Conservation (phyloP, 2,888 invertebrate species). For the Azorinus chamasolen region DNA sequence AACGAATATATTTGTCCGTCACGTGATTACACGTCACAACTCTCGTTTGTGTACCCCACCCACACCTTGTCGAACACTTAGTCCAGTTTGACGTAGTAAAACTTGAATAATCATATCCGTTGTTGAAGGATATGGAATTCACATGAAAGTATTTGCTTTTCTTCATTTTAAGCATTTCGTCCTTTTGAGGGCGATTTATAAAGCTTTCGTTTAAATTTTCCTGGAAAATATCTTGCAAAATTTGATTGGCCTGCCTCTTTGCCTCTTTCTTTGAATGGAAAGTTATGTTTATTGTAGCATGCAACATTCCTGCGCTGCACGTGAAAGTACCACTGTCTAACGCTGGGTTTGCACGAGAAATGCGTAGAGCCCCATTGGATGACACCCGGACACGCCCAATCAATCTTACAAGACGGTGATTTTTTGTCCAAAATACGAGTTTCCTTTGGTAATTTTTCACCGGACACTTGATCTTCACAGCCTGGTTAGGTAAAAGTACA, state of each 20-base stretch:
- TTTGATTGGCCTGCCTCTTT: conserved; percentile 59
- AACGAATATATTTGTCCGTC: conserved; percentile 90
- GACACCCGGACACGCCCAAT: conserved; percentile 74
- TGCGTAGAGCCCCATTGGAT: conserved; percentile 73
- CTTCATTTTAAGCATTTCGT: conserved; percentile 57
- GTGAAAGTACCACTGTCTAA: conserved; percentile 75
- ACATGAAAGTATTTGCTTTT: conserved; percentile 46
- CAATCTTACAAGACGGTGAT: conserved; percentile 74
- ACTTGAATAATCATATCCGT: conserved; percentile 55
- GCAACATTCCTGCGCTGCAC: conserved; percentile 75
- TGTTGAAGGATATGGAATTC: conserved; percentile 30
- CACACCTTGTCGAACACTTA: conserved; percentile 93
- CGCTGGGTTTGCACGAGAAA: conserved; percentile 73
- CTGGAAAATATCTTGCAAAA: conserved; percentile 62
- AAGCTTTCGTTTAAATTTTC: conserved; percentile 58
- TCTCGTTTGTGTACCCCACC: conserved; percentile 92
- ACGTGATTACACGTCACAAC: conserved; percentile 89
- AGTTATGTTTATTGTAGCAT: conserved; percentile 69
- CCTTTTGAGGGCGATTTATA: conserved; percentile 68
- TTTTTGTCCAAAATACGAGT: conserved; percentile 80
- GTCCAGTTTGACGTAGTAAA: conserved; percentile 91
- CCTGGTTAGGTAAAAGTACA: conserved; percentile 76
- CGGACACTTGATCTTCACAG: conserved; percentile 78
- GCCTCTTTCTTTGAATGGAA: conserved; percentile 76
- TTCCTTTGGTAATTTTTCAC: conserved; percentile 78